A percentile compares a stretch with the other conserved stretches of the same genome.
phyloP scores from a whole-genome alignment of 2,113 vertebrate species.

The Procavia capensis region DNA sequence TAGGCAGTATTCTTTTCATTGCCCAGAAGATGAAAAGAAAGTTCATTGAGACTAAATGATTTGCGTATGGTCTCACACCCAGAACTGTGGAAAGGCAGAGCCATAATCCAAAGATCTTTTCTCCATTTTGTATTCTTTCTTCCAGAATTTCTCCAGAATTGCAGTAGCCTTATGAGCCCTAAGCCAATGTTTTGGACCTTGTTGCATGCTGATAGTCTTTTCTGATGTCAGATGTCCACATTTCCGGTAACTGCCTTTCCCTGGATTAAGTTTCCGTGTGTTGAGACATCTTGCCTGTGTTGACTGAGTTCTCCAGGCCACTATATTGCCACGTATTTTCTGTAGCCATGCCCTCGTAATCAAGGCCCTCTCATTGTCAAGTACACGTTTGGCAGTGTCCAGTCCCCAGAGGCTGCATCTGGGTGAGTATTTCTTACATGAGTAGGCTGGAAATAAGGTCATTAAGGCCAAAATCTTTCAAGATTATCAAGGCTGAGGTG shows the following conservation, averaged over 20 bases:
- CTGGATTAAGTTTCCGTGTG: neutral
- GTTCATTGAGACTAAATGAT: neutral
- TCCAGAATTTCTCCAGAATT: neutral
- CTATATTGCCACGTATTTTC: neutral
- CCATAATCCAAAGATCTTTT: neutral
- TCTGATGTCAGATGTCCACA: neutral
- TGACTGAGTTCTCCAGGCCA: neutral
- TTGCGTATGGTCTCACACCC: neutral
- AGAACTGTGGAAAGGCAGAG: neutral
- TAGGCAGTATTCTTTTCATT: neutral
- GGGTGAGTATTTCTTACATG: neutral
- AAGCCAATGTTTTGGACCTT: neutral
- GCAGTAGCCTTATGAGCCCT: neutral
- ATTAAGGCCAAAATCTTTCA: slow-evolving; percentile 9
- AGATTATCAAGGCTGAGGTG: neutral
- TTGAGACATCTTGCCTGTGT: neutral
- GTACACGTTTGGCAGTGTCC: neutral
- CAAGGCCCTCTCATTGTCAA: neutral
- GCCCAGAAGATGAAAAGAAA: neutral
- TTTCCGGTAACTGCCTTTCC: neutral
- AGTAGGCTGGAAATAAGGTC: neutral
- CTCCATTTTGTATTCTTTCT: neutral
- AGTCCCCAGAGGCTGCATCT: neutral
- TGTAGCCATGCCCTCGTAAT: neutral
- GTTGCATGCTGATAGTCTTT: neutral